These are phyloP conservation scores for Pristiophorus japonicus DNA, from an alignment of 2,113 vertebrate genomes.

Conservation along the genomic window DNA sequence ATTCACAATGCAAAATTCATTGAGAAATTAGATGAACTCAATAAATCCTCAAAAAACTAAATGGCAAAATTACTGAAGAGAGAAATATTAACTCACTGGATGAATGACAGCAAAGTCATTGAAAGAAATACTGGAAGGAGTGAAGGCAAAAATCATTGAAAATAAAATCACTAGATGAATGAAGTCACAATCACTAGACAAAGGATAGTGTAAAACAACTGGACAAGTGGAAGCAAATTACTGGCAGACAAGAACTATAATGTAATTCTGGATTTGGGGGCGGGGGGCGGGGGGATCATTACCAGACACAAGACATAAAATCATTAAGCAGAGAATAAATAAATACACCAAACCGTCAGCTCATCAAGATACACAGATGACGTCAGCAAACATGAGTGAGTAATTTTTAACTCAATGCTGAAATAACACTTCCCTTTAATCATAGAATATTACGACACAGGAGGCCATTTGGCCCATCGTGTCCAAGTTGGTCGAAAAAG, in stretches of 20 bases:
- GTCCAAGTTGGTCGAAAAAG: too few species aligned
- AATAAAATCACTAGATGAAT: neutral
- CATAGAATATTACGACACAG: too few species aligned
- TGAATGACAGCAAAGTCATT: neutral
- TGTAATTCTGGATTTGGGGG: neutral
- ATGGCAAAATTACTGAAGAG: neutral
- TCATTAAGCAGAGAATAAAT: neutral
- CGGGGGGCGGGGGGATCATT: too few species aligned
- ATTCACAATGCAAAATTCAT: neutral
- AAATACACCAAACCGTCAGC: neutral
- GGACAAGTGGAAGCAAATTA: neutral
- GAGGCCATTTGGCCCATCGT: too few species aligned
- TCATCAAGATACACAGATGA: neutral
- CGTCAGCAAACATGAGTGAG: neutral
- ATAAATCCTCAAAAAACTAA: neutral
- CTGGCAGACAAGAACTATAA: neutral
- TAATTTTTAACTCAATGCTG: neutral
- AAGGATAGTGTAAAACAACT: neutral
- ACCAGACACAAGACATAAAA: neutral
- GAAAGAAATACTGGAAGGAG: neutral
- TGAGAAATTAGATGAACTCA: neutral
- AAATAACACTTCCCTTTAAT: neutral
- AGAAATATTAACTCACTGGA: neutral
- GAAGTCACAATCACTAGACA: neutral
- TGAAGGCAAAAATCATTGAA: neutral